Conservation (phyloP, 2,888 invertebrate species). For the Lutraria lutraria region DNA sequence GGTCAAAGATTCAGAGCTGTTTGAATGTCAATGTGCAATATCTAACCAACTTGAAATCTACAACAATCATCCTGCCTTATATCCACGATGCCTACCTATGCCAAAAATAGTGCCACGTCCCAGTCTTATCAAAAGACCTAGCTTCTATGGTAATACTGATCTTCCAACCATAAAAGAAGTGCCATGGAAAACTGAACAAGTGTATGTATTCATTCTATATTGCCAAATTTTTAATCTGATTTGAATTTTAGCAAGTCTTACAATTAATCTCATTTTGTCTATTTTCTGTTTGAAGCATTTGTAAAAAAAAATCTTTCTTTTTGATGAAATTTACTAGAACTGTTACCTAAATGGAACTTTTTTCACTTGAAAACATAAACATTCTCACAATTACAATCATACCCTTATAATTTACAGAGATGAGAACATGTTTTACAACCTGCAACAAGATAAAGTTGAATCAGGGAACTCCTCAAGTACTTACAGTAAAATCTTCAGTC, state of each 20-base stretch:
- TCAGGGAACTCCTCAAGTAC: background rate
- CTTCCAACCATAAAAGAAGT: constrained; percentile 74
- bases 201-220: constrained; percentile 30
- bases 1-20: constrained; percentile 71
- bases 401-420: background rate
- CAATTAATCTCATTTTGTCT: background rate
- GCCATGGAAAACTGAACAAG: constrained; percentile 51
- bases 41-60: constrained; percentile 64
- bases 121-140: constrained; percentile 68
- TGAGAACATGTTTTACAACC: background rate
- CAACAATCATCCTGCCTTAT: constrained; percentile 58
- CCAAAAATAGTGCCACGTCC: constrained; percentile 70
- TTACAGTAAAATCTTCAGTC: constrained; percentile 9
- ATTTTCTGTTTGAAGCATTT: background rate
- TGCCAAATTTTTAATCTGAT: background rate
- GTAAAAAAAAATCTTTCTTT: background rate
- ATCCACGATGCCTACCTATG: constrained; percentile 69
- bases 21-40: constrained; percentile 71
- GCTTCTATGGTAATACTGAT: constrained; percentile 72
- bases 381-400: background rate
- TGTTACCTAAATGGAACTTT: background rate
- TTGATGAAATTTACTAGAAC: background rate
- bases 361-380: background rate
- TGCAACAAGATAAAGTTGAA: background rate
- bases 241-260: background rate